A percentile compares a stretch with the other conserved stretches of the same genome.
These are phyloP conservation scores for Microplitis mediator DNA, from an alignment of 1,140 invertebrate genomes.

Conservation along the genomic window DNA sequence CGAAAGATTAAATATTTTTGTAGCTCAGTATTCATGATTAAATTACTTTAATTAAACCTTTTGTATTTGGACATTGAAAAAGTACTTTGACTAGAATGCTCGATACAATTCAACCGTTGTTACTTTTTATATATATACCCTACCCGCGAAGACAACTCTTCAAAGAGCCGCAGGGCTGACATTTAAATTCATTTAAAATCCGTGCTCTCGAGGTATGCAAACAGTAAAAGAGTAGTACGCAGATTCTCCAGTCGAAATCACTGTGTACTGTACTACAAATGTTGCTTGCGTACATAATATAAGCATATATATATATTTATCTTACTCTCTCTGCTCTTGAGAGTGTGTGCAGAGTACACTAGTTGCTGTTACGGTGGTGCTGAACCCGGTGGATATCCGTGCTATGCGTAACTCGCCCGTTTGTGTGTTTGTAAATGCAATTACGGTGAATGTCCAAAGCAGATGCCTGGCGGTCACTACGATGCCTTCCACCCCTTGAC, in stretches of 20 bases:
- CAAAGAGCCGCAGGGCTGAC: conserved; percentile 17
- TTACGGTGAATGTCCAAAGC: conserved; percentile 55
- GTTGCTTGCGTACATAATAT: background rate
- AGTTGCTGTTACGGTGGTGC: too few relatives aligned
- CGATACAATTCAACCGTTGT: background rate
- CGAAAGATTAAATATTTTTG: background rate
- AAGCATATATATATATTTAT: background rate
- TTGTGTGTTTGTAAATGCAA: conserved; percentile 49
- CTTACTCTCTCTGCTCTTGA: too few relatives aligned
- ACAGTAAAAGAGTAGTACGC: conserved; percentile 5
- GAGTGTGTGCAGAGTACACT: background rate
- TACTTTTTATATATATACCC: background rate
- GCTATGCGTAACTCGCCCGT: conserved; percentile 29
- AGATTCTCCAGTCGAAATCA: conserved; percentile 8
- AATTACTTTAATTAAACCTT: conserved; percentile 28
- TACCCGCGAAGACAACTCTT: conserved; percentile 13
- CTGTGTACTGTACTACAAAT: background rate
- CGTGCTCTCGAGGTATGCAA: conserved; percentile 8
- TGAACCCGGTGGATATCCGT: background rate
- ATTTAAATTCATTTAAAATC: conserved; percentile 26
- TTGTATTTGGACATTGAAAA: conserved; percentile 11
- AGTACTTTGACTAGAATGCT: background rate
- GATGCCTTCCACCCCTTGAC: conserved; percentile 38
- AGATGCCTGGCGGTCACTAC: conserved; percentile 53
- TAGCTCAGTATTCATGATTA: background rate